phyloP scores from a whole-genome alignment of 2,888 invertebrate genomes.

The Tetanocera ferruginea region DNA sequence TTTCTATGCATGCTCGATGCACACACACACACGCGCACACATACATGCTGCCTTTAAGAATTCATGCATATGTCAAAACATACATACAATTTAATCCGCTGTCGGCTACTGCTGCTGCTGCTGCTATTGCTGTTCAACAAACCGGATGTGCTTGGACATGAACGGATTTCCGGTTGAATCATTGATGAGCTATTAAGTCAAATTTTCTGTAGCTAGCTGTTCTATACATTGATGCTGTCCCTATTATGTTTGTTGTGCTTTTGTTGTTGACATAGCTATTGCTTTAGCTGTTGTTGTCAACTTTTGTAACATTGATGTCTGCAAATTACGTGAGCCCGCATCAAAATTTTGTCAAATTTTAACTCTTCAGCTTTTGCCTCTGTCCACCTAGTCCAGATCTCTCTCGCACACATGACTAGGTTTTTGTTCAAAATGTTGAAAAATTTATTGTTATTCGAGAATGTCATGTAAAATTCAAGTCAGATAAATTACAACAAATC shows the following conservation, averaged over 20 bases:
- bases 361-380: background rate
- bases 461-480: slow-evolving; percentile 17
- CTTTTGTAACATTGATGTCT: slow-evolving; percentile 25
- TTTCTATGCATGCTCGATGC: slow-evolving; percentile 60
- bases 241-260: background rate
- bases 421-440: background rate
- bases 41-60: slow-evolving; percentile 11
- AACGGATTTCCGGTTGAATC: slow-evolving; percentile 69
- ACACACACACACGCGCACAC: slow-evolving; percentile 18
- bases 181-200: slow-evolving; percentile 70
- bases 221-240: background rate
- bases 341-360: slow-evolving; percentile 44
- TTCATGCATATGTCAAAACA: slow-evolving; percentile 31
- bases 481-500: slow-evolving; percentile 14
- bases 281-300: slow-evolving; percentile 26
- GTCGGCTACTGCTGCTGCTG: slow-evolving; percentile 51
- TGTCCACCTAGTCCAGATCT: background rate
- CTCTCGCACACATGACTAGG: no score
- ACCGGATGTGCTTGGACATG: slow-evolving; percentile 68
- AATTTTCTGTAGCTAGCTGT: slow-evolving; percentile 51
- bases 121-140: slow-evolving; percentile 51
- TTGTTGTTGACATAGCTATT: slow-evolving; percentile 17
- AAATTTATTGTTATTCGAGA: background rate
- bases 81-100: slow-evolving; percentile 58
- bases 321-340: slow-evolving; percentile 45